phyloP scores from a whole-genome alignment of 2,797 vertebrate genomes.

The Sparidentex hasta region DNA sequence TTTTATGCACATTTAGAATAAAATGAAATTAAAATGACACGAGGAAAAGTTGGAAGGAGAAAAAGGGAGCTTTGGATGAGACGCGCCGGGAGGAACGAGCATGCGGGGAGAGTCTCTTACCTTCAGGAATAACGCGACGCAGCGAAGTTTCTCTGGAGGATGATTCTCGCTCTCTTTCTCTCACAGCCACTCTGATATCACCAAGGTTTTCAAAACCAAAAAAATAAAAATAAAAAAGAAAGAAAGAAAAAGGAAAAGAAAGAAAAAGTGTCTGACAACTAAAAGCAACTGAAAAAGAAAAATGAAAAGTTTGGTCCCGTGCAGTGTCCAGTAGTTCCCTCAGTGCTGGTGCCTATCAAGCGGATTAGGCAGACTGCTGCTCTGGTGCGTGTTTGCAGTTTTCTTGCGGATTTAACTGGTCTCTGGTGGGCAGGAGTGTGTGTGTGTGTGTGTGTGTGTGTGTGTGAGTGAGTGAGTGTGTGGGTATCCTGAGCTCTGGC shows the following conservation, averaged over 20 bases:
- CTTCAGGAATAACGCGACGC: slow-evolving; percentile 50
- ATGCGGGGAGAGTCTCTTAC: slow-evolving; percentile 61
- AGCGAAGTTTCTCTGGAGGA: slow-evolving; percentile 51
- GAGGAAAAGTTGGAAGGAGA: slow-evolving; percentile 32
- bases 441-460: slow-evolving; percentile 50
- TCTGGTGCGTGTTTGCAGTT: slow-evolving; percentile 78
- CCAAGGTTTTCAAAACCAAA: slow-evolving; percentile 1
- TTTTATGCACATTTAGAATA: slow-evolving; percentile 2
- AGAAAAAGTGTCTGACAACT: slow-evolving; percentile 47
- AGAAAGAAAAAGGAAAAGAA: background rate
- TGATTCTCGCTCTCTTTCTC: slow-evolving; percentile 34
- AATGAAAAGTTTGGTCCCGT: slow-evolving; percentile 75
- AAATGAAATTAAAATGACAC: slow-evolving; percentile 14
- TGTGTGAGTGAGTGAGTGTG: slow-evolving; percentile 59
- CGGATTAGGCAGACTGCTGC: slow-evolving; percentile 65
- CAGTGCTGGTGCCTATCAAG: slow-evolving; percentile 66
- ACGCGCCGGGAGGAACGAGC: slow-evolving; percentile 5
- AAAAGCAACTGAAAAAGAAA: slow-evolving; percentile 29
- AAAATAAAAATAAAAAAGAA: background rate
- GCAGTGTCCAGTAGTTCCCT: slow-evolving; percentile 75
- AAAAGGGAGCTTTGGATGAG: background rate
- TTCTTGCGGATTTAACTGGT: slow-evolving; percentile 80
- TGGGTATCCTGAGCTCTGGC: slow-evolving; percentile 81
- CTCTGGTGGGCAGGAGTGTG: slow-evolving; percentile 77
- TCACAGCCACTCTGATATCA: slow-evolving; percentile 44